These are phyloP conservation scores for Spatula clypeata DNA, from an alignment of 2,797 vertebrate genomes.

Conservation along the genomic window DNA sequence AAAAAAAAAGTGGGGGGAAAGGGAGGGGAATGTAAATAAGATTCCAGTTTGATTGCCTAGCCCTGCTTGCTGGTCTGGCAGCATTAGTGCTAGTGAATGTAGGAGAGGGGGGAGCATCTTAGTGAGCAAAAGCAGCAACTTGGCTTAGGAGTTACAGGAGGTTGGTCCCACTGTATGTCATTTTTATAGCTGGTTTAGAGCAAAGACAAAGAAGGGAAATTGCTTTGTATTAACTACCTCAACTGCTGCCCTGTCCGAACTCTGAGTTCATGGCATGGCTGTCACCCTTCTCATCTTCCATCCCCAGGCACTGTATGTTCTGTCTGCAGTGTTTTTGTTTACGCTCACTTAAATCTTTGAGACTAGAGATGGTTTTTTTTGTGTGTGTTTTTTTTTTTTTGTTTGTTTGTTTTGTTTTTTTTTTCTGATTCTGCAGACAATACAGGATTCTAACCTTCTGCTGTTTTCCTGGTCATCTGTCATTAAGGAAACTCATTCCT, in stretches of 20 bases:
- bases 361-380: neutral
- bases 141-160: neutral
- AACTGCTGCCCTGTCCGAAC: neutral
- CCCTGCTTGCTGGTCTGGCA: neutral
- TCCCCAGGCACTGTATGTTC: neutral
- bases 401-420: too few species aligned
- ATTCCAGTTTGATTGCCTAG: neutral
- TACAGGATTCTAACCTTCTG: fast-evolving
- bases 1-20: neutral
- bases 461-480: fast-evolving
- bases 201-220: neutral
- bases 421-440: neutral
- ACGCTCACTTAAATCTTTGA: neutral
- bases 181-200: neutral
- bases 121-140: neutral
- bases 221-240: neutral
- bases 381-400: too few species aligned
- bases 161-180: fast-evolving
- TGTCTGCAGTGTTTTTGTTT: fast-evolving
- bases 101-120: neutral
- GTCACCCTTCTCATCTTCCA: neutral
- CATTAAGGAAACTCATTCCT: neutral
- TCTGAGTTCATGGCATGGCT: neutral
- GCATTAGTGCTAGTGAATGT: fast-evolving
- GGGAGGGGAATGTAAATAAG: neutral